Conservation (phyloP, 1,140 invertebrate species). For the Pararge aegeria region DNA sequence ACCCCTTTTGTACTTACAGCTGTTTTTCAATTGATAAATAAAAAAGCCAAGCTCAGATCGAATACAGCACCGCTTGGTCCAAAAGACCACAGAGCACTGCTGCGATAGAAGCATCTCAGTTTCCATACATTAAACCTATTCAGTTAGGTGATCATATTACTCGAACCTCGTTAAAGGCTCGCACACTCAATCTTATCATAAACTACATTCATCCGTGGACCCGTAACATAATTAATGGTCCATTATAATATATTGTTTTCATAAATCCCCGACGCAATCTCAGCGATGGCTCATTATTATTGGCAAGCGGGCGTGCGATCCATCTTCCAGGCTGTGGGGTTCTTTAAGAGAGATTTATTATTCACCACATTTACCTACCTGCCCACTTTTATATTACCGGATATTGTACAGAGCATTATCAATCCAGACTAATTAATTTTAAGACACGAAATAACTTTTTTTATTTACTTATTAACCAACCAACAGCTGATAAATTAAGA, state of each 20-base stretch:
- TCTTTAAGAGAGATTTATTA: constrained; percentile 30
- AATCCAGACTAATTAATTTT: neutral
- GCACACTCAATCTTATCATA: neutral
- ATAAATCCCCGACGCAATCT: constrained; percentile 18
- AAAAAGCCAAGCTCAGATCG: too few species aligned
- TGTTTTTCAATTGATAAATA: too few species aligned
- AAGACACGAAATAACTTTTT: neutral
- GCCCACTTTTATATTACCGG: constrained; percentile 21
- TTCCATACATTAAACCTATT: too few species aligned
- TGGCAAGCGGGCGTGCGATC: constrained; percentile 23
- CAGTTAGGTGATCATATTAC: too few species aligned
- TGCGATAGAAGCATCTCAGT: too few species aligned
- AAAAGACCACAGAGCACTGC: too few species aligned
- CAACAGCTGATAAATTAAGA: too few species aligned
- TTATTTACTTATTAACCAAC: too few species aligned
- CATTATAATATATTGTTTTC: constrained; percentile 29
- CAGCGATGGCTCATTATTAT: constrained; percentile 27
- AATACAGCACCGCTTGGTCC: too few species aligned
- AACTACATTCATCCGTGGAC: neutral
- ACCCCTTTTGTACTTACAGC: too few species aligned
- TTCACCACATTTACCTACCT: constrained; percentile 21
- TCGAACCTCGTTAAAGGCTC: neutral
- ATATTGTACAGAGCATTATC: constrained; percentile 9
- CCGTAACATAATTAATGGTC: constrained; percentile 16
- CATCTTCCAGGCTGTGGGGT: constrained; percentile 26